phyloP scores from a whole-genome alignment of 2,888 invertebrate species.

The Lordiphosa fenestrarum region DNA sequence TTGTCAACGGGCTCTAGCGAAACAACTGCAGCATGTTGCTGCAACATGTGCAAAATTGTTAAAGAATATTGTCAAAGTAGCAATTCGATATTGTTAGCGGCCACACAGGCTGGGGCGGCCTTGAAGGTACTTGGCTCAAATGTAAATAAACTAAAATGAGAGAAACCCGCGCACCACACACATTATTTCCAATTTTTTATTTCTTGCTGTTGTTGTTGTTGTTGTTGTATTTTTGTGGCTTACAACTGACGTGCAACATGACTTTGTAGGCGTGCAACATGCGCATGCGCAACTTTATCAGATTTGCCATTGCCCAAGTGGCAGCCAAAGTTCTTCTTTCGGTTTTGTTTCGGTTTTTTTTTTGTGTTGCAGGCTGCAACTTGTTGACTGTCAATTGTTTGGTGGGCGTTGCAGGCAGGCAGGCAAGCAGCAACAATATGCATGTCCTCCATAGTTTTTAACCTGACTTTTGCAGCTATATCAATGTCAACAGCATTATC shows the following conservation, averaged over 20 bases:
- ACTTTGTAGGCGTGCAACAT: conserved; percentile 81
- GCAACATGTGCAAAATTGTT: conserved; percentile 76
- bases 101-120: conserved; percentile 12
- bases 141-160: conserved; percentile 18
- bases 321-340: conserved; percentile 18
- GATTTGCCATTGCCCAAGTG: conserved; percentile 50
- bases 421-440: conserved; percentile 37
- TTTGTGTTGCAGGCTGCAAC: conserved; percentile 32
- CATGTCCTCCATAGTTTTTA: conserved; percentile 36
- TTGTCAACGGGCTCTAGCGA: conserved; percentile 56
- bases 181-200: conserved; percentile 33
- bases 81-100: conserved; percentile 54
- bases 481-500: conserved; percentile 76
- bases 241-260: conserved; percentile 79
- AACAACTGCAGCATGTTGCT: conserved; percentile 57
- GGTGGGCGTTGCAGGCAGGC: conserved; percentile 60
- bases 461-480: conserved; percentile 61
- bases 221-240: conserved; percentile 7
- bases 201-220: too few species aligned
- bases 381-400: conserved; percentile 74
- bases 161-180: conserved; percentile 38
- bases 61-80: conserved; percentile 48
- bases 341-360: conserved; percentile 25
- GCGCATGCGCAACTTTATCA: conserved; percentile 77
- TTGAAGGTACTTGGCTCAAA: conserved; percentile 18